Base-by-base conservation (phyloP, 2,113 vertebrate genomes). In the Pollimyrus isidori region DNA sequence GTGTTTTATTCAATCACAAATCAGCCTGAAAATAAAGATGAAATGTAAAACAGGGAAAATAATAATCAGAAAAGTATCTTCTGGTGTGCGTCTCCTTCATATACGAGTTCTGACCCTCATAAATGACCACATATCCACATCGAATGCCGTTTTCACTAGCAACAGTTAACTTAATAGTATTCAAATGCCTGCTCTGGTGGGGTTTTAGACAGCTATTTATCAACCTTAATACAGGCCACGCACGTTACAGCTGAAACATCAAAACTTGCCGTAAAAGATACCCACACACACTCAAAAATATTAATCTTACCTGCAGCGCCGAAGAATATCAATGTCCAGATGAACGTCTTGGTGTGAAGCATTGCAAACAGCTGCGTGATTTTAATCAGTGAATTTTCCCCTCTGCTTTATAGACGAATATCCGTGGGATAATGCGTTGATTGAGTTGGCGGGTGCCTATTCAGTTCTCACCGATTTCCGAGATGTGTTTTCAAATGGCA, bases 231-330 rank as follows among this genome's bases (percentile, higher is more conserved):
- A 42, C 35, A 80, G 73, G 73, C 73, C 73, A 42, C 13, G 69
- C 69, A 76, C 73, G 17, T 80, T 80, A 80, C 35, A 7, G 15
- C 73, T 42, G 73, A n/a, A 49, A 46, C 48, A 48, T 50, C 45
- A 86, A 86, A 87, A 87, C 46, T 87, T 87, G 39, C 17, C 45
- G 76, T 19, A 50, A 56, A 62, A 19, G 15, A 30, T 86, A 86
- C 45, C 10, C 17, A 86, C 23, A 15, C 45, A 86, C 49, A 21
- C 46, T 82, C n/a, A 88, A 45, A 69, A 50, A 82, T 84, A 48
- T 35, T n/a, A 88, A 50, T 52, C 95, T 94, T 97, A 98, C 98
- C 98, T 98, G 97, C 94, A 50, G 95, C 94, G 95, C 96, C 96
- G 89, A 98, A 95, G 88, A 97, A 94, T 93, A 96, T 95, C 95